Conservation (phyloP, 2,113 vertebrate genomes). For the Bos javanicus region DNA sequence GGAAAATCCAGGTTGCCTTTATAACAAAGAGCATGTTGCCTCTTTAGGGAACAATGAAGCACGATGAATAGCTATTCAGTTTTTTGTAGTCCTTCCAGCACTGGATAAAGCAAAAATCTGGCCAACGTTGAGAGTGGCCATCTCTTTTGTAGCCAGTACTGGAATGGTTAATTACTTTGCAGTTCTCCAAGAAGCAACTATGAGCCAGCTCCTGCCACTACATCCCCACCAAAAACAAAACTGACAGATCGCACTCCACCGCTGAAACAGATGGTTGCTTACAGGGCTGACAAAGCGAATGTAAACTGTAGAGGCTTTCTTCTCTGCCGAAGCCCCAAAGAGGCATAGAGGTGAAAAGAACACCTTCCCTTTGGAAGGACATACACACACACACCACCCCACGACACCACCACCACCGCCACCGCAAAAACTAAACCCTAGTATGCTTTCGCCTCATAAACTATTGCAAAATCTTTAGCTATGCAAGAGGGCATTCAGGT, state of each 20-base stretch:
- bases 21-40: conserved; percentile 58
- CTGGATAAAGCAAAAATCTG: conserved; percentile 61
- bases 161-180: conserved; percentile 64
- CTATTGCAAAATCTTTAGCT: conserved; percentile 13
- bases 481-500: not conserved
- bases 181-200: conserved; percentile 50
- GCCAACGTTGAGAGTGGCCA: conserved; percentile 48
- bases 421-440: not conserved
- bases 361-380: conserved; percentile 29
- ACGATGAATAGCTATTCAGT: conserved; percentile 63
- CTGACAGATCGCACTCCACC: conserved; percentile 60
- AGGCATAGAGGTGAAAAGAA: conserved; percentile 61
- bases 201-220: conserved; percentile 53
- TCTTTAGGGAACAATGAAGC: conserved; percentile 57
- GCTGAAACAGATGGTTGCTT: conserved; percentile 74
- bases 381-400: not conserved
- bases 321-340: conserved; percentile 16
- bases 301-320: conserved; percentile 63
- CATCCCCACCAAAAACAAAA: conserved; percentile 62
- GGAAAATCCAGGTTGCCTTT: conserved; percentile 69
- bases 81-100: conserved; percentile 62
- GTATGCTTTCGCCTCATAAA: not conserved
- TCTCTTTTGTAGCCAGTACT: conserved; percentile 53
- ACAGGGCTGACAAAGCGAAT: conserved; percentile 60
- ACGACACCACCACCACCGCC: not conserved